Base-by-base conservation (phyloP, 2,113 vertebrate species). In the Dicerorhinus sumatrensis region DNA sequence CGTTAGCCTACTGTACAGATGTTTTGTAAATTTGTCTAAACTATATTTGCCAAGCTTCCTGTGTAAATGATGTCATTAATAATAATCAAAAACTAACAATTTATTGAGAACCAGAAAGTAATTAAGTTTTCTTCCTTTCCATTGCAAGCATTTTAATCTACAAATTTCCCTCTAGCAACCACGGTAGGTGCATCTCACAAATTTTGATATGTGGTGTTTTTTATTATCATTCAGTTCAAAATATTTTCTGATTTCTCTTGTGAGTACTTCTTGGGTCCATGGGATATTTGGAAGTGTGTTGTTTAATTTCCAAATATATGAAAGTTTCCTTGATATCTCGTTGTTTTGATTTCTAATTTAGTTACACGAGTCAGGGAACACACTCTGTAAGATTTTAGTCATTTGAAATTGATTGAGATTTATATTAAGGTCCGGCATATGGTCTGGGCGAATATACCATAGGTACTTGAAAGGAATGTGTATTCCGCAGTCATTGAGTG, bases 251-350 rank as follows among this genome's bases (percentile, higher is more conserved):
- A 73, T 81, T 95, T 90, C 13, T 67, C 14, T 76, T 60, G 2
- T 62, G 29, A 75, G 39, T 70, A 54, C 12, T 67, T 86, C 29
- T 82, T 92, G 82, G 46, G 72, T 29, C 17, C 2, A 62, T 63
- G 31, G 13, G 46, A 42, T 87, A 80, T 73, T 75, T 73, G n/a
- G 20, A 79, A 92, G 1, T 48, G 3, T 77, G 31, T 82, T 58
- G n/a, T 77, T 89, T 83, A n/a, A 90, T 94, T 97, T 94, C 56
- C 31, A 83, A 90, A 87, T 83, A 69, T 6, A 67, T 76, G 27
- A 62, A 58, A 14, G 23, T 85, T 85, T 58, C 14, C 29, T 88
- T 73, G 14, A 18, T 14, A 46, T 18, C 20, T 56, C 62, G 9
- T 72, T 91, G 20, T 73, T 86, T 23, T 46, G 20, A 72, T 51